Base-by-base conservation (phyloP, 2,113 vertebrate genomes). In the Hydrochoerus hydrochaeris region DNA sequence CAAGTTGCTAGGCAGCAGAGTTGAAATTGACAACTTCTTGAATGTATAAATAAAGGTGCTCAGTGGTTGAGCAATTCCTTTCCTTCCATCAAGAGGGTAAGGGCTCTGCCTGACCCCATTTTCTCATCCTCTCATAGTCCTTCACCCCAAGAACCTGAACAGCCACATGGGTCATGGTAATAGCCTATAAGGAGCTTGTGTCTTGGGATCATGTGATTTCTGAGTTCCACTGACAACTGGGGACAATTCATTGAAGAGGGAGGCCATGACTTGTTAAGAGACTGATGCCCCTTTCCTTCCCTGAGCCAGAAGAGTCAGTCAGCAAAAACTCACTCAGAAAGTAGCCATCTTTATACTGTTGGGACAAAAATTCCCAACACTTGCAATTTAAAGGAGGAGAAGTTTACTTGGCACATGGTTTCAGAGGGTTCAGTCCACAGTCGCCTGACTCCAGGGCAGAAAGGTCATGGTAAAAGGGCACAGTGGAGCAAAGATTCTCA, bases 231-330 rank as follows among this genome's bases (percentile, higher is more conserved):
- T 65, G 46, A 22, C 35, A 32, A 41, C 2, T 62, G 54, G 24
- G 19, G 26, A 3, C 5, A 41, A 11, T 44, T 46, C 11, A 10
- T 46, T 87, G 57, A 13, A 26, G 81, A 60, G 5, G 13, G 14
- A 6, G 12, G 7, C 75, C 9, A 1, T 4, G 85, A 1, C n/a
- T 49, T 35, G 17, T 30, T 28, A 67, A 52, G 41, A 24, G 28
- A 54, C 30, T 16, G 32, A 4, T 20, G 19, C n/a, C 30, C 52
- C 30, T 62, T 26, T 12, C 8, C 7, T 3, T n/a, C 44, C 12
- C 4, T 0, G 30, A 90, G n/a, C 17, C 0, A 62, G 41, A 35
- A 1, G 0, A 0, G 44, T 65, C 41, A 38, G 3, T 38, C 32
- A 80, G 46, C 44, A 49, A 26, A 69, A 52, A 24, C 32, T 83